Evolutionary conservation across 1,140 invertebrate species (phyloP).

Genomic region (Drosophila nigromelanica): DNA sequence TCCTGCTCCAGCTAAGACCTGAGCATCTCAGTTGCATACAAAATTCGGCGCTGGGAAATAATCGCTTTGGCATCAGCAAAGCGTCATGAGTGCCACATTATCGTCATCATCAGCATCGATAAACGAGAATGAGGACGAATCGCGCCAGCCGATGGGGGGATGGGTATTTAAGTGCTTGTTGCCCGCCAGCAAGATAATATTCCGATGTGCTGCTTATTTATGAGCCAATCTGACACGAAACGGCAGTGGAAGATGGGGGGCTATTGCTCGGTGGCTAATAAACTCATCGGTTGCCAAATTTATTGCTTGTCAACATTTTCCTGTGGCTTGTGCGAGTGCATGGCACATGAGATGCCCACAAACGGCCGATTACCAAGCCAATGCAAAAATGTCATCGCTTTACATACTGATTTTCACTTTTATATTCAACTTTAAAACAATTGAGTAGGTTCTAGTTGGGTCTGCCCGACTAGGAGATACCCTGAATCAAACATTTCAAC

Average conservation of each 20-base stretch:
- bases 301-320: conserved; percentile 57
- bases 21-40: conserved; percentile 55
- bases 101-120: conserved; percentile 53
- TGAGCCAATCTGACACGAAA: conserved; percentile 31
- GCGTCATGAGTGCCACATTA: conserved; percentile 29
- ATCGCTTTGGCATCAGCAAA: conserved; percentile 36
- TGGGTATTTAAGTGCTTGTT: conserved; percentile 50
- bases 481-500: too few species aligned
- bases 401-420: not conserved
- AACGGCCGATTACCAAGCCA: conserved; percentile 14
- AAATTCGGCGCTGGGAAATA: conserved; percentile 53
- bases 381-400: not conserved
- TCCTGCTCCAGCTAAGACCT: conserved; percentile 1
- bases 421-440: not conserved
- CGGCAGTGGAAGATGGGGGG: not conserved
- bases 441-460: not conserved
- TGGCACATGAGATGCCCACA: conserved; percentile 22
- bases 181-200: conserved; percentile 24
- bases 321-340: not conserved
- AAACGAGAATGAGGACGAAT: conserved; percentile 23
- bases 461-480: too few species aligned
- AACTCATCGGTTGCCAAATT: conserved; percentile 62
- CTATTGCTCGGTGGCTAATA: conserved; percentile 55
- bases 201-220: conserved; percentile 51
- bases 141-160: conserved; percentile 21